phyloP scores from a whole-genome alignment of 1,140 invertebrate genomes.

The Saxidomus purpurata region DNA sequence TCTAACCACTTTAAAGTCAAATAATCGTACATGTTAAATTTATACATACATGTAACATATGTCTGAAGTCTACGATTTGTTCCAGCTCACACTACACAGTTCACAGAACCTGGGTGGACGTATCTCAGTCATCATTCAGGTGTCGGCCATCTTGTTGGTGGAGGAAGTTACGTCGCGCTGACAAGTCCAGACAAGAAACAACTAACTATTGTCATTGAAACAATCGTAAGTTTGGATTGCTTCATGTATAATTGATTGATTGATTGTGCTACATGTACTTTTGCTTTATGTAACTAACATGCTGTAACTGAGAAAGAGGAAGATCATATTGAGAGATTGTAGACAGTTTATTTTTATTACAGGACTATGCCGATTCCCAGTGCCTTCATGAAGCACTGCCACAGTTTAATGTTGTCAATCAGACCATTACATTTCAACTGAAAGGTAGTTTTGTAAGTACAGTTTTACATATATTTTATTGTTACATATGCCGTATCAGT shows the following conservation, averaged over 20 bases:
- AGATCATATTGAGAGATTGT: too few species aligned
- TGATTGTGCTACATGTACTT: too few species aligned
- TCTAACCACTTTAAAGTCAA: too few species aligned
- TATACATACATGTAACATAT: too few species aligned
- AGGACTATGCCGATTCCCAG: constrained; percentile 79
- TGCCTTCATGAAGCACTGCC: constrained; percentile 82
- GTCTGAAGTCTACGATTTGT: too few species aligned
- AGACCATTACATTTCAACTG: constrained; percentile 79
- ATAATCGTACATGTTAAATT: too few species aligned
- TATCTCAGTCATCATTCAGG: constrained; percentile 83
- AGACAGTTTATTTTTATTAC: constrained; percentile 66
- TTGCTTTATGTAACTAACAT: too few species aligned
- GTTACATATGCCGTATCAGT: too few species aligned
- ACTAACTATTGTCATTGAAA: constrained; percentile 85
- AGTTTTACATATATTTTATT: too few species aligned
- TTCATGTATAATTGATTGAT: not conserved
- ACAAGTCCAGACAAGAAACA: constrained; percentile 80
- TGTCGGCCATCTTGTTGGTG: constrained; percentile 80
- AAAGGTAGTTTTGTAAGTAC: constrained; percentile 81
- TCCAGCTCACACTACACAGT: constrained; percentile 86
- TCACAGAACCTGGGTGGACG: constrained; percentile 83
- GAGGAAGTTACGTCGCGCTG: constrained; percentile 84
- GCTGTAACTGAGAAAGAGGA: too few species aligned
- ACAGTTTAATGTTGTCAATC: constrained; percentile 74
- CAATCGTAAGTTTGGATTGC: constrained; percentile 79